Evolutionary conservation across 2,113 vertebrate genomes (phyloP).

Genomic region (Otolemur garnettii): DNA sequence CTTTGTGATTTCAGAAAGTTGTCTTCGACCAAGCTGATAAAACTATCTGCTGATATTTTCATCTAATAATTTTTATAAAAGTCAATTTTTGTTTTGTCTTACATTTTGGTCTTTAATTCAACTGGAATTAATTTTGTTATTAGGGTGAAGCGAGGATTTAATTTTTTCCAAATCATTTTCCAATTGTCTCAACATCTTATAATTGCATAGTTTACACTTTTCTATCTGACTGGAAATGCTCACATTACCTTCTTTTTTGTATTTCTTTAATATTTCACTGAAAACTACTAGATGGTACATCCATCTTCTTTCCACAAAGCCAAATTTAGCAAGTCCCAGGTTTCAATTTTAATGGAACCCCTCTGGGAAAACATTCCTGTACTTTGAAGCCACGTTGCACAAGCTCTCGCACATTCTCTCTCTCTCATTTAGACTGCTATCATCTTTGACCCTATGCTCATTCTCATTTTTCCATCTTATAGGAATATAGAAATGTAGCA

Average conservation of each 20-base stretch:
- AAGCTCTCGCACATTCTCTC: not conserved
- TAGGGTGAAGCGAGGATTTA: not conserved
- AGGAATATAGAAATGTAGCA: not conserved
- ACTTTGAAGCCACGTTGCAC: not conserved
- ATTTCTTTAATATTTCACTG: not conserved
- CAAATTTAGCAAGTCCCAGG: not conserved
- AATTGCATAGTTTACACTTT: not conserved
- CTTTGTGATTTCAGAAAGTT: not conserved
- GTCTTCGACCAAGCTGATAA: not conserved
- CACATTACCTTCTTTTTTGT: not conserved
- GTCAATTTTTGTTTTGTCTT: not conserved
- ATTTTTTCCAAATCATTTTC: not conserved
- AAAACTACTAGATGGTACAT: not conserved
- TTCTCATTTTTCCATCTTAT: not conserved
- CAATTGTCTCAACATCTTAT: not conserved
- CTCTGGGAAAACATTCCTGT: not conserved
- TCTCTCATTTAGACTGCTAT: not conserved
- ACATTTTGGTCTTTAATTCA: not conserved
- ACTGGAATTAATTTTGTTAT: not conserved
- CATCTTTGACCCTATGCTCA: not conserved
- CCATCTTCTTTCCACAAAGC: not conserved
- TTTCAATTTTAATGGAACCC: not conserved
- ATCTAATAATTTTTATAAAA: not conserved
- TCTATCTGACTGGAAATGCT: not conserved
- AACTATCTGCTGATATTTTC: not conserved